A percentile compares a stretch with the other conserved stretches of the same genome.
phyloP scores from a whole-genome alignment of 2,888 invertebrate genomes.

The Hydriomena furcata region DNA sequence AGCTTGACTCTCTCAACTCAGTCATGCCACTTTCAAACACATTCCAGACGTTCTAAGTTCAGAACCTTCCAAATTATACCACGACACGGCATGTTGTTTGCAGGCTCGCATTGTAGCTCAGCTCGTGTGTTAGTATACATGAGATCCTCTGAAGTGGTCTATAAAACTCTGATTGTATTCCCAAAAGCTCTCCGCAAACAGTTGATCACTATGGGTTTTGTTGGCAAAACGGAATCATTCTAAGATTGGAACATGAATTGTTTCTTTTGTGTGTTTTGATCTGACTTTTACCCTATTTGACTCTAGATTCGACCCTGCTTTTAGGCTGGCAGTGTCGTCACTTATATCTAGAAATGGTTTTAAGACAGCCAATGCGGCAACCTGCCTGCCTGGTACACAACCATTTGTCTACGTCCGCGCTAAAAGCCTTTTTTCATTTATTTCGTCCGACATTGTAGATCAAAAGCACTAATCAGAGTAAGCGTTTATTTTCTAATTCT shows the following conservation, averaged over 20 bases:
- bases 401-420: constrained; percentile 20
- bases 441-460: constrained; percentile 9
- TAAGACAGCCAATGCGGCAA: constrained; percentile 21
- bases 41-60: neutral
- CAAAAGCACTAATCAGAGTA: constrained; percentile 2
- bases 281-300: too few relatives aligned
- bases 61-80: neutral
- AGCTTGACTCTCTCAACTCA: too few relatives aligned
- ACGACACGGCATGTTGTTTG: constrained; percentile 2
- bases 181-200: too few relatives aligned
- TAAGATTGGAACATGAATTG: too few relatives aligned
- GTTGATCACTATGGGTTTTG: too few relatives aligned
- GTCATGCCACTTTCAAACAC: constrained; percentile 2
- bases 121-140: too few relatives aligned
- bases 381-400: neutral
- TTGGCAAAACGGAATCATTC: too few relatives aligned
- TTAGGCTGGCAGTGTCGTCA: constrained; percentile 15
- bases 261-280: too few relatives aligned
- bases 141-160: too few relatives aligned
- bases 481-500: neutral
- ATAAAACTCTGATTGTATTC: too few relatives aligned
- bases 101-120: too few relatives aligned
- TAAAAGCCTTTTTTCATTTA: constrained; percentile 24
- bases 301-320: constrained; percentile 1
- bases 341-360: constrained; percentile 12